A percentile compares a stretch with the other conserved stretches of the same genome.
Conservation (phyloP, 2,113 vertebrate species). For the Damaliscus lunatus region DNA sequence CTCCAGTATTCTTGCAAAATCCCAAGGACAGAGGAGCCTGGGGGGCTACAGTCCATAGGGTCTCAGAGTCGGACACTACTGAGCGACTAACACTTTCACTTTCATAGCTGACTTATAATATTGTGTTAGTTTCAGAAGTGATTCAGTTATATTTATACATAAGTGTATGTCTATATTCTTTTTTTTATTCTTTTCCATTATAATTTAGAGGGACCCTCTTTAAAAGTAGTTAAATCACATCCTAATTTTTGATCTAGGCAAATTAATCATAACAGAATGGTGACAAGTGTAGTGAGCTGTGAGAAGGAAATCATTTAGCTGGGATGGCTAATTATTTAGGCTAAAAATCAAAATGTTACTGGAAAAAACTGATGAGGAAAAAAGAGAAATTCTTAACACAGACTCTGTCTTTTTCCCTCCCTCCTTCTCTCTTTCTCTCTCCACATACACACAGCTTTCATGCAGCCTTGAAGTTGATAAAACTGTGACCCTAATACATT, state of each 20-base stretch:
- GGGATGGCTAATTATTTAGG: background rate
- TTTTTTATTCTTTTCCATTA: background rate
- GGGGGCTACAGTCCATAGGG: background rate
- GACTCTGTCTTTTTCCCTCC: background rate
- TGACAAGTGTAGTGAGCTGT: background rate
- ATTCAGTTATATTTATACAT: background rate
- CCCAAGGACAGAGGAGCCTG: background rate
- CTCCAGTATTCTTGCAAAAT: background rate
- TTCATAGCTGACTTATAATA: background rate
- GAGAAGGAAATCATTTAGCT: constrained; percentile 7
- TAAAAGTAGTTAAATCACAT: background rate
- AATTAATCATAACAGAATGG: background rate
- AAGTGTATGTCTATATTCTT: background rate
- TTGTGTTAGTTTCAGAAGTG: background rate
- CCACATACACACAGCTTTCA: background rate
- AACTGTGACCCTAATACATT: constrained; percentile 68
- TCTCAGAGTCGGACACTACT: background rate
- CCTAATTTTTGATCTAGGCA: constrained; percentile 10
- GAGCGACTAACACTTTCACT: background rate
- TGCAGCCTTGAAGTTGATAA: constrained; percentile 55
- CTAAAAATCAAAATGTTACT: constrained; percentile 18
- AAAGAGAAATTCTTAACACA: background rate
- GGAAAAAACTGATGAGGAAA: background rate
- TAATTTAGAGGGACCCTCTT: background rate
- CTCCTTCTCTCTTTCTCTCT: background rate